These are phyloP conservation scores for Umimayanthus chanpuru DNA, from an alignment of 92 coral and sea anemone species.

Conservation along the genomic window DNA sequence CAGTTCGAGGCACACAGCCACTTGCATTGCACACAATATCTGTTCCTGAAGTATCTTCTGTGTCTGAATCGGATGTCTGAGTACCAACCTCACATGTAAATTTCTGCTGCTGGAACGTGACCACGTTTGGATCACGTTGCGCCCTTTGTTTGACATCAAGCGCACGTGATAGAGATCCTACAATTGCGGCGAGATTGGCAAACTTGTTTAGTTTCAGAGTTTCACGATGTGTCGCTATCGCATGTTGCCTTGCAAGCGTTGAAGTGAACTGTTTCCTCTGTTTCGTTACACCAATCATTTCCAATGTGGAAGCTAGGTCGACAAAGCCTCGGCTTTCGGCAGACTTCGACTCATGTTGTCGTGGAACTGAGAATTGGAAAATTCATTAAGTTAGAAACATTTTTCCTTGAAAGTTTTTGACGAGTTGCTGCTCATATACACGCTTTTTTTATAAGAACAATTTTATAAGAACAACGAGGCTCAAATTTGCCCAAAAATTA, in stretches of 20 bases:
- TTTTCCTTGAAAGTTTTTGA: too few relatives aligned
- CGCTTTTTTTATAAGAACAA: too few relatives aligned
- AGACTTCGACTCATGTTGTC: not conserved
- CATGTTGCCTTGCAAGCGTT: constrained; percentile 1
- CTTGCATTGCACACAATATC: not conserved
- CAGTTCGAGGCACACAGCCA: not conserved
- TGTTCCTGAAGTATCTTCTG: not conserved
- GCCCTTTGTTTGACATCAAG: not conserved
- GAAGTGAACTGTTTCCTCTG: not conserved
- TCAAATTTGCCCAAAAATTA: too few relatives aligned
- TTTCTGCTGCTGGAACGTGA: not conserved
- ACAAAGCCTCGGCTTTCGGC: constrained; percentile 36
- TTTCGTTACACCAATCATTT: not conserved
- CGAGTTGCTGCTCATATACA: too few relatives aligned
- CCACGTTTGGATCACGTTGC: not conserved
- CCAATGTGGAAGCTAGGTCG: constrained; percentile 33
- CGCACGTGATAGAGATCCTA: constrained; percentile 26
- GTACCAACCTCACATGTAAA: constrained; percentile 27
- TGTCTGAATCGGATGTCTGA: constrained; percentile 28
- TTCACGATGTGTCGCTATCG: not conserved
- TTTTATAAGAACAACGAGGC: too few relatives aligned
- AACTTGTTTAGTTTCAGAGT: not conserved
- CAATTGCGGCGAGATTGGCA: constrained; percentile 17
- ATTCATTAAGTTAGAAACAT: not conserved
- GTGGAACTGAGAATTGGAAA: constrained; percentile 4